phyloP scores from a whole-genome alignment of 2,888 invertebrate species.

The Apotomis betuletana region DNA sequence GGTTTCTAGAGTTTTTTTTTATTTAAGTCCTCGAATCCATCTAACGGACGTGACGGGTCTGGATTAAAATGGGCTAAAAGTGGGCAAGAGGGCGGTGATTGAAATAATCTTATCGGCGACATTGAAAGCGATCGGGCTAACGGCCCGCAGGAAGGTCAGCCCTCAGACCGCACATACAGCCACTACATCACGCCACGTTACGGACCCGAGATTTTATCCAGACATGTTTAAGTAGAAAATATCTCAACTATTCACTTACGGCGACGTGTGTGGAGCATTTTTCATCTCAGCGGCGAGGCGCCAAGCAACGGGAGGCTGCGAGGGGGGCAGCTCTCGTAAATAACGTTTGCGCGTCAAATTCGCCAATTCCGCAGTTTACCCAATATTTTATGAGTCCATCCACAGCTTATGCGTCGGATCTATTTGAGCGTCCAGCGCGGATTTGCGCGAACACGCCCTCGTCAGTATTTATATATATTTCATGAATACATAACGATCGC shows the following conservation, averaged over 20 bases:
- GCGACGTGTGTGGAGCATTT: constrained; percentile 22
- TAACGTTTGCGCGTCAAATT: constrained; percentile 51
- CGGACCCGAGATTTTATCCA: constrained; percentile 15
- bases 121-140: constrained; percentile 21
- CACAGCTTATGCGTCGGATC: constrained; percentile 45
- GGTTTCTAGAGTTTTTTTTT: constrained; percentile 1
- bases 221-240: constrained; percentile 35
- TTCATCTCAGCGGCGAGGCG: constrained; percentile 2
- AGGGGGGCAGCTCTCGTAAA: constrained; percentile 47
- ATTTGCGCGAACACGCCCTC: constrained; percentile 33
- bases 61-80: constrained; percentile 6
- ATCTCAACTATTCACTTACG: constrained; percentile 32
- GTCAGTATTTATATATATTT: constrained; percentile 23
- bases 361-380: constrained; percentile 50
- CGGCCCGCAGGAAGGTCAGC: constrained; percentile 16
- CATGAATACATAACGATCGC: constrained; percentile 22
- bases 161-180: constrained; percentile 1
- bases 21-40: constrained; percentile 5
- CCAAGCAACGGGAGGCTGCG: constrained; percentile 10
- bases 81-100: constrained; percentile 7
- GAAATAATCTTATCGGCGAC: constrained; percentile 25
- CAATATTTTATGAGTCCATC: constrained; percentile 48
- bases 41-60: constrained; percentile 1
- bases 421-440: constrained; percentile 48
- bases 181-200: constrained; percentile 3